phyloP scores from a whole-genome alignment of 2,888 invertebrate species.

The Ochropleura plecta region DNA sequence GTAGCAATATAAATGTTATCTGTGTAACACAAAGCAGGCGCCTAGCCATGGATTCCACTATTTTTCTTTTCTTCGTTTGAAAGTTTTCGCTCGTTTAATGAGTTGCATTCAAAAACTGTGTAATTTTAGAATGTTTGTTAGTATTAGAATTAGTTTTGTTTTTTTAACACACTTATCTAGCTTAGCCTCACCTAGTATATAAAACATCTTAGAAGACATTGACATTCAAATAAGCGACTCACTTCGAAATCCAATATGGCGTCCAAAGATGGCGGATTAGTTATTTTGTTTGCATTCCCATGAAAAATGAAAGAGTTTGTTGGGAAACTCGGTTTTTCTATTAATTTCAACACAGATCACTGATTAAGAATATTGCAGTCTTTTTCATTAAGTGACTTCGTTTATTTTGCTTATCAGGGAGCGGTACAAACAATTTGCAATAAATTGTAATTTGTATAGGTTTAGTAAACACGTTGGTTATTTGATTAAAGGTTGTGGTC shows the following conservation, averaged over 20 bases:
- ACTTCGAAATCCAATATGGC: too few relatives aligned
- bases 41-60: conserved; percentile 23
- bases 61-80: conserved; percentile 35
- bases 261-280: too few relatives aligned
- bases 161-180: conserved; percentile 8
- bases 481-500: conserved; percentile 24
- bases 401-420: conserved; percentile 10
- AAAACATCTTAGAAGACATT: too few relatives aligned
- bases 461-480: conserved; percentile 4
- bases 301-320: too few relatives aligned
- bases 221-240: too few relatives aligned
- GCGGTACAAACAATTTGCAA: neutral
- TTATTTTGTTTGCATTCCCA: too few relatives aligned
- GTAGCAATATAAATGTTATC: conserved; percentile 41
- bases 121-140: neutral
- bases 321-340: too few relatives aligned
- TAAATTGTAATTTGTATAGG: neutral
- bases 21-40: conserved; percentile 51
- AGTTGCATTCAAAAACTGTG: conserved; percentile 25
- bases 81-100: conserved; percentile 28
- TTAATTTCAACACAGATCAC: neutral
- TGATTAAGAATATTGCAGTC: neutral
- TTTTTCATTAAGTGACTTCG: conserved; percentile 2
- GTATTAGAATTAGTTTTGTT: conserved; percentile 6
- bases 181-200: too few relatives aligned